Evolutionary conservation across 2,797 vertebrate genomes (phyloP).

Genomic region (Vespertilio murinus): DNA sequence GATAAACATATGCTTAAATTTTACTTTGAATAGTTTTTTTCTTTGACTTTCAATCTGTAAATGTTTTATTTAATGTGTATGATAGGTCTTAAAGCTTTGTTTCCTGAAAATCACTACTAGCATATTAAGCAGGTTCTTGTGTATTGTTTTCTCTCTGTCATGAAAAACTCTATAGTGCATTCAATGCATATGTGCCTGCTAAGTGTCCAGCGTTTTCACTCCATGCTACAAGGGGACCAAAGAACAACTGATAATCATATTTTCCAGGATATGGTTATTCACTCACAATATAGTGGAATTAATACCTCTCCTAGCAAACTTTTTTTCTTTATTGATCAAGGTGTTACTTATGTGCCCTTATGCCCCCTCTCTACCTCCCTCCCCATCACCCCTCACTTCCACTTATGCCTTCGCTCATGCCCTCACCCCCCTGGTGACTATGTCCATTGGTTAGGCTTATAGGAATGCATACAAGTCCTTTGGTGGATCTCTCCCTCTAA

Average conservation of each 20-base stretch:
- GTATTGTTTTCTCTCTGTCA: neutral
- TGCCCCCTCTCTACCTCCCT: fast-evolving
- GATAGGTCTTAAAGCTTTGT: neutral
- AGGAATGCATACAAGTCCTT: too few relatives aligned
- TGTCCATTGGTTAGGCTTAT: too few relatives aligned
- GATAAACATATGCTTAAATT: neutral
- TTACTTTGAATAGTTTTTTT: neutral
- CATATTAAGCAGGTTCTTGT: neutral
- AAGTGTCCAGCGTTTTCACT: neutral
- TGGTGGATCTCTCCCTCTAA: too few relatives aligned
- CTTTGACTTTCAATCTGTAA: neutral
- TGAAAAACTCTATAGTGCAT: neutral
- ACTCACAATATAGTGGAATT: neutral
- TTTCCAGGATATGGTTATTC: neutral
- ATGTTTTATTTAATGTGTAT: neutral
- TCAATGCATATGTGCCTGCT: neutral
- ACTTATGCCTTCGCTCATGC: too few relatives aligned
- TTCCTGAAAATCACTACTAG: neutral
- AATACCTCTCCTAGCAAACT: neutral
- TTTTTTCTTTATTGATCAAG: neutral
- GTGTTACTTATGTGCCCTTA: too few relatives aligned
- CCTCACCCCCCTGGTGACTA: too few relatives aligned
- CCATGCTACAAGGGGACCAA: neutral
- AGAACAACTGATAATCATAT: neutral
- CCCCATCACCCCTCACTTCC: too few relatives aligned